Evolutionary conservation across 2,888 invertebrate genomes (phyloP).

Genomic region (Palloptera scutellata): DNA sequence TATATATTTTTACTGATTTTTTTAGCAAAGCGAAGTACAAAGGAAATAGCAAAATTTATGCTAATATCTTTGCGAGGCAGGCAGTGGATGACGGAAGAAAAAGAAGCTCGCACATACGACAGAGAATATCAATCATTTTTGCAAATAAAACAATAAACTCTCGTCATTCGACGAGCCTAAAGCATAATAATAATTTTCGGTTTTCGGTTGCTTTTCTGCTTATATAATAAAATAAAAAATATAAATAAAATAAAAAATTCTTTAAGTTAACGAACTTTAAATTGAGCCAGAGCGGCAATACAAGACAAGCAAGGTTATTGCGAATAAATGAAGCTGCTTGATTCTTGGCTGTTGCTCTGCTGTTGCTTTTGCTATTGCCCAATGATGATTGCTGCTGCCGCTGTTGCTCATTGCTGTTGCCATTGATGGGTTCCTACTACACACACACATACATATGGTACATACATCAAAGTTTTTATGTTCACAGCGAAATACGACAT

Average conservation of each 20-base stretch:
- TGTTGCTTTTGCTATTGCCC: neutral
- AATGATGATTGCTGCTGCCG: too few relatives aligned
- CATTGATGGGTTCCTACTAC: too few relatives aligned
- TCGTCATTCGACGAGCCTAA: neutral
- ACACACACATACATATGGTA: too few relatives aligned
- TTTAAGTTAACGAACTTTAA: constrained; percentile 33
- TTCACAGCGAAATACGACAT: neutral
- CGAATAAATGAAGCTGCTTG: constrained; percentile 5
- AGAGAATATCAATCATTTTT: constrained; percentile 22
- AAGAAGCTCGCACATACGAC: neutral
- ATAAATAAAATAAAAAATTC: constrained; percentile 3
- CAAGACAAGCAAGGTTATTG: constrained; percentile 27
- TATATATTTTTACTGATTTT: too few relatives aligned
- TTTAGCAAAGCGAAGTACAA: too few relatives aligned
- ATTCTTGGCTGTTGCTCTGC: neutral
- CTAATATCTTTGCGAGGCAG: too few relatives aligned
- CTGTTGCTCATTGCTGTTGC: too few relatives aligned
- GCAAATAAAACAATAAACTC: constrained; percentile 13
- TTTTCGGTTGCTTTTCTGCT: neutral
- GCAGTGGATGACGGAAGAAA: neutral
- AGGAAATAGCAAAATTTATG: too few relatives aligned
- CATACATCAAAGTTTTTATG: neutral
- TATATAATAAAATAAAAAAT: neutral
- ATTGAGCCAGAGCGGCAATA: constrained; percentile 17
- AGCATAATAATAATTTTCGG: neutral